Evolutionary conservation across 2,888 invertebrate species (phyloP), one percentile per base, ranked within the genome.

Genomic region (Melinopterus prodromus): DNA sequence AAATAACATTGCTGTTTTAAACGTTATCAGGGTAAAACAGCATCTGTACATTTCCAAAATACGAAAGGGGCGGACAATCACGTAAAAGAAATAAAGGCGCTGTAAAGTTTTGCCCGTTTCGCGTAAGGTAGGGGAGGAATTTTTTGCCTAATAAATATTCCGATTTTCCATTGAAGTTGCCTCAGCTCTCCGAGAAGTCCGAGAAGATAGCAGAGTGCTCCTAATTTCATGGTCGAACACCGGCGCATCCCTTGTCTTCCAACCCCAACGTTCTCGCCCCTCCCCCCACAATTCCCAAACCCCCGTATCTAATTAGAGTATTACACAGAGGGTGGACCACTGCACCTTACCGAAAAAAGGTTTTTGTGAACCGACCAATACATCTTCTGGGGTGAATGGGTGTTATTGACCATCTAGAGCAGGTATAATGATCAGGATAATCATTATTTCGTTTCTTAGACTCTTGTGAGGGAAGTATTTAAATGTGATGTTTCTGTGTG

Each of bases 151-250:
- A 85, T 86, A 86, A 85, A 85, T 86, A 86, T 85, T 85, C 86
- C 83, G 84, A 86, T 86, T 86, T 87, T 86, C 86, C 85, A 86
- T 87, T 84, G 86, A 86, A 53, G 2, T 53, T 53, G 82, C 85
- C 85, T 53, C 53, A 53, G 53, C 86, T 81, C 86, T 85, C 85
- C 76, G 76, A 84, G 53, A 7, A 53, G 53, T 53, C 53, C 53
- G 5, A 53, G 53, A 7, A 53, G 53, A 53, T 53, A 53, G 53
- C 53, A 12, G 86, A 84, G 84, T 85, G 85, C 84, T 86, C 87
- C 86, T 88, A 88, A 88, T 88, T 88, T 88, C 88, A 88, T 87
- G 88, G 87, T 88, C 86, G 86, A 85, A 87, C 87, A 87, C 86
- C 86, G 86, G 85, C 86, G 84, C 85, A 76, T 80, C 53, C 77